These are phyloP conservation scores for Ischnus inquisitorius DNA, from an alignment of 2,888 invertebrate species.

Conservation along the genomic window DNA sequence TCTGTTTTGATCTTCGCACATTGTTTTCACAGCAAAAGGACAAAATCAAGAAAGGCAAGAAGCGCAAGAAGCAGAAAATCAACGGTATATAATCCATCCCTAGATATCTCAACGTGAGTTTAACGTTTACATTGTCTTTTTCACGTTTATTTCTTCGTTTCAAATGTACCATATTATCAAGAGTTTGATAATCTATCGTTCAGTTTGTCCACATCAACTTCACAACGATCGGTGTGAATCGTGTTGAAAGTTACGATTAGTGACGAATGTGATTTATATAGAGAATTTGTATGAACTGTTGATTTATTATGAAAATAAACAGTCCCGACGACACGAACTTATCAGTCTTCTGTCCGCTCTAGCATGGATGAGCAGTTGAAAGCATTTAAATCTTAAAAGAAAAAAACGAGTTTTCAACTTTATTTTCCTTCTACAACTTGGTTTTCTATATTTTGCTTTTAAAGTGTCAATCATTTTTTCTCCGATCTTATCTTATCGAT, in stretches of 20 bases:
- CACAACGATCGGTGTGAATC: neutral
- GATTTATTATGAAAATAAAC: constrained; percentile 33
- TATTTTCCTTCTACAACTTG: too few species aligned
- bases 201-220: constrained; percentile 20
- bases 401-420: too few species aligned
- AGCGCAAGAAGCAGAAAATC: constrained; percentile 75
- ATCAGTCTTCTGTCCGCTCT: neutral
- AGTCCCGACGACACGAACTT: neutral
- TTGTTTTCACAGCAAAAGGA: constrained; percentile 70
- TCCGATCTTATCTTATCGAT: neutral
- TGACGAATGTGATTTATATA: constrained; percentile 34
- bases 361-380: neutral
- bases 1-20: neutral
- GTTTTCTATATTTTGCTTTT: too few species aligned
- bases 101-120: constrained; percentile 49
- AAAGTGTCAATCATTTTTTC: too few species aligned
- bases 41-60: constrained; percentile 69
- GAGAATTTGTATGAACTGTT: constrained; percentile 23
- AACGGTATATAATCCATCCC: constrained; percentile 61
- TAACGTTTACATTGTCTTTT: constrained; percentile 29
- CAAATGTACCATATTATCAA: constrained; percentile 47
- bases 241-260: constrained; percentile 1
- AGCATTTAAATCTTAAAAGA: too few species aligned
- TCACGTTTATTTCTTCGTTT: constrained; percentile 11
- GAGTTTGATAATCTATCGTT: neutral